These are phyloP conservation scores for Heteronetta atricapilla DNA, from an alignment of 2,113 vertebrate species.

Conservation along the genomic window DNA sequence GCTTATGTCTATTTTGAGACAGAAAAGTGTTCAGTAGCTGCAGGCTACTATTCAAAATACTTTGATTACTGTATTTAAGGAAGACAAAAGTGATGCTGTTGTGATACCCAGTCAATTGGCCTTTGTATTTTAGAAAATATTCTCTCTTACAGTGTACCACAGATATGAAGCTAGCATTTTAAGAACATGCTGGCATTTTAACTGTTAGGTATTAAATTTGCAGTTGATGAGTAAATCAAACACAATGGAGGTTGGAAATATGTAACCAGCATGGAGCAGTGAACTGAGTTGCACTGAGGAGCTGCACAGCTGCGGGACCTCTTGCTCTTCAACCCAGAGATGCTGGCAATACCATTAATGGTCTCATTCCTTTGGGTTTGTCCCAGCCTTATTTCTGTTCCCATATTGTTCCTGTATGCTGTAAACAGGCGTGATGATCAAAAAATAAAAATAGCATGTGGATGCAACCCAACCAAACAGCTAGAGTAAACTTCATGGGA, in stretches of 20 bases:
- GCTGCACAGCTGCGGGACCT: background rate
- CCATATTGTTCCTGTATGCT: slow-evolving; percentile 20
- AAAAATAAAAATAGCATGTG: slow-evolving; percentile 21
- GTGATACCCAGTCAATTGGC: background rate
- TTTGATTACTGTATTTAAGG: slow-evolving; percentile 44
- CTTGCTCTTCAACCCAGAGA: background rate
- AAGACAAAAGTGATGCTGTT: slow-evolving; percentile 29
- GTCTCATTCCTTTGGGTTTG: slow-evolving; percentile 31
- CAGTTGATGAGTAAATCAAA: slow-evolving; percentile 10
- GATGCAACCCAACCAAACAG: background rate
- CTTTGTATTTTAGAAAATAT: background rate
- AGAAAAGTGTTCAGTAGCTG: slow-evolving; percentile 37
- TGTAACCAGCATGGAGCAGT: background rate
- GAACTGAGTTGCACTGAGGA: background rate
- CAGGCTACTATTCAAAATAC: slow-evolving; percentile 15
- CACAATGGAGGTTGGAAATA: background rate
- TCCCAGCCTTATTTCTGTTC: slow-evolving; percentile 51
- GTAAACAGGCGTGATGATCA: slow-evolving; percentile 27
- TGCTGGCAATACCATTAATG: background rate
- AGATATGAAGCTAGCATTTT: background rate
- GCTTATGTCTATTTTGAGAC: slow-evolving; percentile 49
- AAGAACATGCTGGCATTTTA: background rate
- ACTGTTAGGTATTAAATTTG: background rate
- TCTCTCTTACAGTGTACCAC: background rate
- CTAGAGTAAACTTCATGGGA: slow-evolving; percentile 15